These are phyloP conservation scores for Dreissena polymorpha DNA, from an alignment of 1,140 invertebrate genomes.

Conservation along the genomic window DNA sequence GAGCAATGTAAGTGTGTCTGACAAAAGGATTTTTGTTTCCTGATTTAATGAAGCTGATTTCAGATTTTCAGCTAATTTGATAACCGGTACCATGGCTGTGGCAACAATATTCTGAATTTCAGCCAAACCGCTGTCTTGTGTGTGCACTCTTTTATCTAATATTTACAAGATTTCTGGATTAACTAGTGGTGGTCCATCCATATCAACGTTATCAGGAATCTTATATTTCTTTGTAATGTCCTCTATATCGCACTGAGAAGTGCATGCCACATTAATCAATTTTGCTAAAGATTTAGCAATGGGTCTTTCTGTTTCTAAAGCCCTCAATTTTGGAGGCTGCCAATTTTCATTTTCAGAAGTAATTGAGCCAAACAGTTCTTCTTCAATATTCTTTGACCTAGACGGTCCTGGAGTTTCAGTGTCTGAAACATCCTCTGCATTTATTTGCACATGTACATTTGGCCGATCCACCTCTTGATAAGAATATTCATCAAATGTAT, in stretches of 20 bases:
- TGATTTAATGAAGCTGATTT: not conserved
- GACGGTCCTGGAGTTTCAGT: too few relatives aligned
- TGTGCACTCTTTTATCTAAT: constrained; percentile 17
- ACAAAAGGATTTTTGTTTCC: not conserved
- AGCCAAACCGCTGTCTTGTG: not conserved
- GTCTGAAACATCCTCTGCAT: too few relatives aligned
- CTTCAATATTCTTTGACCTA: too few relatives aligned
- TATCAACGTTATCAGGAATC: constrained; percentile 14
- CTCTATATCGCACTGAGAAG: constrained; percentile 8
- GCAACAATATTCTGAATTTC: constrained; percentile 42
- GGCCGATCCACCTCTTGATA: too few relatives aligned
- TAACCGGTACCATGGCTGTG: not conserved
- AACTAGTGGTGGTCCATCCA: not conserved
- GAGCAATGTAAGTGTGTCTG: constrained; percentile 25
- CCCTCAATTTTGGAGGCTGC: not conserved
- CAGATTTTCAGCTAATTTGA: constrained; percentile 18
- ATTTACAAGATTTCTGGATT: constrained; percentile 27
- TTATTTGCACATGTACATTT: too few relatives aligned
- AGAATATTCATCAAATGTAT: too few relatives aligned
- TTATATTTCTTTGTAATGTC: not conserved
- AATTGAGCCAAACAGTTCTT: too few relatives aligned
- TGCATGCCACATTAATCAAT: constrained; percentile 18
- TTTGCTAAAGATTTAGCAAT: not conserved
- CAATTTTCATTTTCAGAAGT: not conserved
- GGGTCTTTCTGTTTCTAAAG: constrained; percentile 6